Evolutionary conservation across 2,113 vertebrate genomes (phyloP), one percentile per base, ranked within the genome.

Genomic region (Ovibos moschatus): DNA sequence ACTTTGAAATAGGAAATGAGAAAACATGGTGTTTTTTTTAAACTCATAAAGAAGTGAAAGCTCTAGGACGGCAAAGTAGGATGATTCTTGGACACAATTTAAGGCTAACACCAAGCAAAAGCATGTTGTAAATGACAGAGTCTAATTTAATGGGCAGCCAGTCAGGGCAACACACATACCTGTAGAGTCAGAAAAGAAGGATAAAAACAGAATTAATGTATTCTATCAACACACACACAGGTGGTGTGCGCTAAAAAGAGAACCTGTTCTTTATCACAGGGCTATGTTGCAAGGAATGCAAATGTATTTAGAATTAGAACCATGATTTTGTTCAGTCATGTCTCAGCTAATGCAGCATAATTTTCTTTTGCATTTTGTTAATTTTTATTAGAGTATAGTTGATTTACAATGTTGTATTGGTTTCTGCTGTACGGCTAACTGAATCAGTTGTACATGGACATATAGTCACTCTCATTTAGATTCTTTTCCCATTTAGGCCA

Each of bases 1-100:
- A 89, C 30, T 23, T 95, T 55, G 74, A 89, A 97, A 74, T 27
- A 79, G 43, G 55, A 96, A 89, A 84, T 91, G 33, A 89, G 78
- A 92, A 96, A 94, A 58, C 57, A 53, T 51, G 4, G 2, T 58
- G 51, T 53, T 91, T 97, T 94, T 92, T 86, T 92, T 76, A 90
- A 93, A 85, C 27, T 83, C 10, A 36, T 84, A 93, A 92, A 87
- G 81, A 95, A 84, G 67, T 67, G 16, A 45, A 92, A 94, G 51
- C 57, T 93, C 85, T 51, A 36, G 23, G 23, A 51, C 57, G 51
- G 60, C 57, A 74, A 94, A 94, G 36, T 50, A 55, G 76, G n/a
- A 55, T 87, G 91, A 96, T 85, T 96, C 90, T 93, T 60, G 81
- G 60, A 5, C 7, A 82, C 19, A 55, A n/a, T 15, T 92, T 76